These are phyloP conservation scores for Alosa alosa DNA, from an alignment of 2,113 vertebrate species.

Conservation along the genomic window DNA sequence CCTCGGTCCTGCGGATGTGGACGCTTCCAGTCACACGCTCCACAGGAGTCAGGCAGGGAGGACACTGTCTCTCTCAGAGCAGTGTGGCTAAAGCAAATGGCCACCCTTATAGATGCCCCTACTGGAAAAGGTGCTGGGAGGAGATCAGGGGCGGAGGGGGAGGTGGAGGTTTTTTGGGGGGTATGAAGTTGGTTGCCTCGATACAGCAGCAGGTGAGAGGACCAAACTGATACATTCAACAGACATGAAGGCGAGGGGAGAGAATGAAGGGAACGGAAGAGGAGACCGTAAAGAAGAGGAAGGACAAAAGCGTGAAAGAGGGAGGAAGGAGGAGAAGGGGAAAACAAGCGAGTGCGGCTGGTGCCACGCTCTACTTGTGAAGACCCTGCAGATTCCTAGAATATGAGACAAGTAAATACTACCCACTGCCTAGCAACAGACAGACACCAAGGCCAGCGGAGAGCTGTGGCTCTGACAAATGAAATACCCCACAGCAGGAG, in stretches of 20 bases:
- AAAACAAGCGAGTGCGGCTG: background rate
- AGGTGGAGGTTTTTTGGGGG: too few species aligned
- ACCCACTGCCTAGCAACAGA: conserved; percentile 23
- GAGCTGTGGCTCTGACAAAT: background rate
- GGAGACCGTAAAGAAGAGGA: too few species aligned
- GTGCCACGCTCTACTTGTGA: background rate
- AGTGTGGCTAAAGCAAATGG: background rate
- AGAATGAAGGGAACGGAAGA: background rate
- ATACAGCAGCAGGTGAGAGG: background rate
- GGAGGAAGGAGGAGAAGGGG: background rate
- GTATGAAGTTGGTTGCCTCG: too few species aligned
- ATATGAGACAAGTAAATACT: background rate
- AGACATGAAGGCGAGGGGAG: background rate
- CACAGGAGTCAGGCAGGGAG: background rate
- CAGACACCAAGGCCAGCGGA: background rate
- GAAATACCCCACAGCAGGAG: background rate
- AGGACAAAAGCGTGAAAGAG: background rate
- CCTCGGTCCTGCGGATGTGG: background rate
- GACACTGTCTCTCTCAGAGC: too few species aligned
- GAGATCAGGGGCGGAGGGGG: background rate
- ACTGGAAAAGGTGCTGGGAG: background rate
- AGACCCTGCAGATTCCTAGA: conserved; percentile 7
- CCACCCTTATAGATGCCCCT: background rate
- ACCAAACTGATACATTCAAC: background rate
- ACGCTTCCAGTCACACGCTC: background rate